Evolutionary conservation across 2,888 invertebrate genomes (phyloP).

Genomic region (Aporophyla lueneburgensis): DNA sequence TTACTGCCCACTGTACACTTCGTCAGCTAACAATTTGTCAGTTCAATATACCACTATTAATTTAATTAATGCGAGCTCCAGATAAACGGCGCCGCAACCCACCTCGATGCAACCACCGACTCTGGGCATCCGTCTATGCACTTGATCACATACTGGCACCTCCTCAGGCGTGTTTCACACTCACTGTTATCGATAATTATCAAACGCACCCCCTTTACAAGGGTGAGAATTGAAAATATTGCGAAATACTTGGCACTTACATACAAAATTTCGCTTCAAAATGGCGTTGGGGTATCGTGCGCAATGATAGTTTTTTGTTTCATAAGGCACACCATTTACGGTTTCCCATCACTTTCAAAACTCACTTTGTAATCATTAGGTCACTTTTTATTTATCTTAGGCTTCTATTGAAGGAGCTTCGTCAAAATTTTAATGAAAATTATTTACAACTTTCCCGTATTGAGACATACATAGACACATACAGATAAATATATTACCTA

Average conservation of each 20-base stretch:
- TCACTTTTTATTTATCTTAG: slow-evolving; percentile 79
- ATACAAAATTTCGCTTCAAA: slow-evolving; percentile 91
- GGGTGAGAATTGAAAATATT: slow-evolving; percentile 85
- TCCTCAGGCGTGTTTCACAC: slow-evolving; percentile 73
- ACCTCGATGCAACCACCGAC: slow-evolving; percentile 83
- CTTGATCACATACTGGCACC: slow-evolving; percentile 70
- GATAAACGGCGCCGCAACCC: slow-evolving; percentile 84
- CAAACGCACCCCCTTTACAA: slow-evolving; percentile 73
- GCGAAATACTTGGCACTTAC: slow-evolving; percentile 91
- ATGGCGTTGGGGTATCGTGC: slow-evolving; percentile 91
- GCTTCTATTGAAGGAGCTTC: slow-evolving; percentile 72
- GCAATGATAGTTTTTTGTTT: slow-evolving; percentile 91
- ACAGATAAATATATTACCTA: slow-evolving; percentile 60
- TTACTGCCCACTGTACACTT: slow-evolving; percentile 57
- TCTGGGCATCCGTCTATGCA: slow-evolving; percentile 74
- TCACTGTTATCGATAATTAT: slow-evolving; percentile 74
- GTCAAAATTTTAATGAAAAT: slow-evolving; percentile 82
- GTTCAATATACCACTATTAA: slow-evolving; percentile 76
- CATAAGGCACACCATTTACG: slow-evolving; percentile 84
- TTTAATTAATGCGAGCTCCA: slow-evolving; percentile 86
- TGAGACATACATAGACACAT: slow-evolving; percentile 73
- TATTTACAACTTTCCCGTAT: slow-evolving; percentile 90
- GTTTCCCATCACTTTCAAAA: slow-evolving; percentile 82
- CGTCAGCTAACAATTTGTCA: slow-evolving; percentile 65
- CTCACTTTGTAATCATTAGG: slow-evolving; percentile 80